Percentiles rank a stretch among this genome's conserved stretches.
Conservation (phyloP, 1,140 invertebrate species). For the Conus betulinus region DNA sequence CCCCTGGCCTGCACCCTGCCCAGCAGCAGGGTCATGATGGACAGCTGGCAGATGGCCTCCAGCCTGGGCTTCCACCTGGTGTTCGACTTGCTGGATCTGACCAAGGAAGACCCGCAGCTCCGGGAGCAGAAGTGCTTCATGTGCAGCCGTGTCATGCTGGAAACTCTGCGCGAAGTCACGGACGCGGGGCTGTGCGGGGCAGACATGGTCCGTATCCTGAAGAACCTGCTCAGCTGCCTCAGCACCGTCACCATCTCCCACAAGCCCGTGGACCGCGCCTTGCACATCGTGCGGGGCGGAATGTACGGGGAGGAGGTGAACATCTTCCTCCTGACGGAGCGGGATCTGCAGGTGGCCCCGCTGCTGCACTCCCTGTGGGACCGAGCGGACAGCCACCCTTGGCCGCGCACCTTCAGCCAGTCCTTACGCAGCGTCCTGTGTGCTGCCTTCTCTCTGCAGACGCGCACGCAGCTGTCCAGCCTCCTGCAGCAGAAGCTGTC, state of each 20-base stretch:
- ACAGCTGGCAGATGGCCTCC: neutral
- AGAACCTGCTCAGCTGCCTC: neutral
- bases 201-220: neutral
- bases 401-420: neutral
- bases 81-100: neutral
- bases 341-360: slow-evolving; percentile 16
- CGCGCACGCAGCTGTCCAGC: neutral
- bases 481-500: neutral
- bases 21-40: neutral
- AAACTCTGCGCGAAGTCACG: neutral
- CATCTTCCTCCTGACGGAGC: slow-evolving; percentile 25
- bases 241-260: neutral
- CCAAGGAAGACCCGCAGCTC: neutral
- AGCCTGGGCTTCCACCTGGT: neutral
- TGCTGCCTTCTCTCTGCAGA: slow-evolving; percentile 26
- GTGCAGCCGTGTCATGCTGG: neutral
- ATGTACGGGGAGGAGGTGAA: slow-evolving; percentile 11
- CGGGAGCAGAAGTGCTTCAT: neutral
- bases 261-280: neutral
- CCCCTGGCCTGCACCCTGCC: neutral
- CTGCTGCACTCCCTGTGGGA: neutral
- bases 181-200: neutral
- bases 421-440: slow-evolving; percentile 14
- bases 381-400: neutral
- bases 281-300: slow-evolving; percentile 8